Base-by-base conservation (phyloP, 2,888 invertebrate genomes). In the Xestia ashworthii region DNA sequence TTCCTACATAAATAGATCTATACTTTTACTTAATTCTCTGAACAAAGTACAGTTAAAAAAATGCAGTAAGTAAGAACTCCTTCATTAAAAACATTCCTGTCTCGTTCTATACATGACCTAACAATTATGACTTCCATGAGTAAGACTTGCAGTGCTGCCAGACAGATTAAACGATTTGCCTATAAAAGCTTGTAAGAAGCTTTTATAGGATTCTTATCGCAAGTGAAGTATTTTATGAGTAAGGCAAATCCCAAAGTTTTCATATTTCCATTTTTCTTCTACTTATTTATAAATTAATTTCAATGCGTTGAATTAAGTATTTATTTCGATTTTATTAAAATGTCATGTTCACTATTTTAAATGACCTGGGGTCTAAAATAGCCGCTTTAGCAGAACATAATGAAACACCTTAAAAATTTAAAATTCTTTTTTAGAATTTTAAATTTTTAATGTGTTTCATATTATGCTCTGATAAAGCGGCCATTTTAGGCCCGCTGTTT, bases 111-210 rank as follows among this genome's bases (percentile, higher is more conserved):
- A 58, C 71, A 44, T 66, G 53, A 55, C 41, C 65, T 70, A 70
- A 69, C 67, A 81, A 77, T 74, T 55, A 68, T 55, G 16, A 77
- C 68, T 77, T 76, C 72, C 60, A 73, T 41, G 65, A 58, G 65
- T 70, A 58, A 66, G 6, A 64, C 32, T 46, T 64, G 48, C 14
- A 69, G 77, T 46, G 65, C 76, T 83, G 58, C 46, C 76, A 72
- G 60, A 64, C 4, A 25, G 44, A 79, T 58, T 44, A n/a, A 5
- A 25, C 44, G 38, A 25, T 16, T 62, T 44, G 32, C 16, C 16
- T 32, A 32, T 32, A 32, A 32, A 32, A 32, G 32, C 32, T 32
- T 32, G 32, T 32, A 32, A 32, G 32, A 32, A 32, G 32, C 32
- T 32, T 32, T 58, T 25, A 25, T 58, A 38, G 5, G 11, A 38